Percentiles rank a stretch among this genome's conserved stretches.
These are phyloP conservation scores for Bedellia somnulentella DNA, from an alignment of 2,888 invertebrate genomes.

Conservation along the genomic window DNA sequence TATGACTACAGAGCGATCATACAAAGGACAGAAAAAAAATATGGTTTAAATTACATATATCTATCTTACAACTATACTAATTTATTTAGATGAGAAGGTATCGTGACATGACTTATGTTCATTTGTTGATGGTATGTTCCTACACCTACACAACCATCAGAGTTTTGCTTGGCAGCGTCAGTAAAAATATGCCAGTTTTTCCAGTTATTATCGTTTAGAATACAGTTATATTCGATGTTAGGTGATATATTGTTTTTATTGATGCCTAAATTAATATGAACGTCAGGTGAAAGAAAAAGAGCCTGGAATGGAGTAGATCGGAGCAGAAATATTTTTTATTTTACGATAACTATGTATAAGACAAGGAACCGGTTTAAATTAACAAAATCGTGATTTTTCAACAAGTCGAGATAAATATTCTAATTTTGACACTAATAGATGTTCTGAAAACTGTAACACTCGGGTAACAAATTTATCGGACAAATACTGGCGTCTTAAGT, in stretches of 20 bases:
- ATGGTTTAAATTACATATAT: too few species aligned
- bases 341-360: not conserved
- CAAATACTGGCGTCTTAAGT: not conserved
- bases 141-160: not conserved
- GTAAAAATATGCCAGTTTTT: not conserved
- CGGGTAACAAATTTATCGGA: not conserved
- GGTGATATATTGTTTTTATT: not conserved
- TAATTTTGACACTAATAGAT: not conserved
- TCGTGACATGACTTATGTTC: too few species aligned
- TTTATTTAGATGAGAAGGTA: too few species aligned
- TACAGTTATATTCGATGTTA: not conserved
- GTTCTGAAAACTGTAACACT: not conserved
- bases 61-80: too few species aligned
- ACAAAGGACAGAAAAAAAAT: too few species aligned
- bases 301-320: not conserved
- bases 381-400: not conserved
- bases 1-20: too few species aligned
- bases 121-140: not conserved
- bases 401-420: not conserved
- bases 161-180: not conserved
- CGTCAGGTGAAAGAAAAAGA: not conserved
- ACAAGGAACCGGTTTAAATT: not conserved
- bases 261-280: not conserved
- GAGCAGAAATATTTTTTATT: too few species aligned
- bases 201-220: not conserved